A percentile compares a stretch with the other conserved stretches of the same genome.
Conservation (phyloP, 2,797 vertebrate genomes). For the Pristis pectinata region DNA sequence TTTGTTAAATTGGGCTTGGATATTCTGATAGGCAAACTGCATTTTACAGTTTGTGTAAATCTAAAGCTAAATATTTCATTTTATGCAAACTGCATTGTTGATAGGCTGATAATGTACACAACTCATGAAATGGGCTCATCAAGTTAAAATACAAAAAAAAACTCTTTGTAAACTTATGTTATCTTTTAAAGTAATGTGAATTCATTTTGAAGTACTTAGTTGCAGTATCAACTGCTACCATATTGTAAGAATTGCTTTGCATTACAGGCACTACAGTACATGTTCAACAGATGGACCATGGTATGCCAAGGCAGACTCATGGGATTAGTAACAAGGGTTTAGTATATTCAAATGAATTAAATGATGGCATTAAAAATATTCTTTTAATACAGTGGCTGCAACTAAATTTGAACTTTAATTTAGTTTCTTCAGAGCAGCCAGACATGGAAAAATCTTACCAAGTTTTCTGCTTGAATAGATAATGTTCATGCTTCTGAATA, state of each 20-base stretch:
- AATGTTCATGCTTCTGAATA: background rate
- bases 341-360: conserved; percentile 20
- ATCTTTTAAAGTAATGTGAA: conserved; percentile 3
- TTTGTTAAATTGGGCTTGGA: background rate
- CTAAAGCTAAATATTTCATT: background rate
- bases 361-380: conserved; percentile 6
- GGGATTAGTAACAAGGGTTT: conserved; percentile 25
- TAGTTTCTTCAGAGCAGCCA: background rate
- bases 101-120: background rate
- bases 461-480: background rate
- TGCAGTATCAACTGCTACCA: background rate
- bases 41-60: background rate
- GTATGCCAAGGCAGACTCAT: background rate
- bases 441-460: background rate
- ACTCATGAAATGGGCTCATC: background rate
- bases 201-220: background rate
- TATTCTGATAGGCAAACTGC: background rate
- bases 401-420: background rate
- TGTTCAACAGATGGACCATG: conserved; percentile 19
- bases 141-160: background rate
- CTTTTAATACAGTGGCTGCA: background rate
- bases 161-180: background rate
- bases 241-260: conserved; percentile 1
- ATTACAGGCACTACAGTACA: background rate
- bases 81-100: background rate